These are phyloP conservation scores for Nicator chloris DNA, from an alignment of 2,113 vertebrate species.

Conservation along the genomic window DNA sequence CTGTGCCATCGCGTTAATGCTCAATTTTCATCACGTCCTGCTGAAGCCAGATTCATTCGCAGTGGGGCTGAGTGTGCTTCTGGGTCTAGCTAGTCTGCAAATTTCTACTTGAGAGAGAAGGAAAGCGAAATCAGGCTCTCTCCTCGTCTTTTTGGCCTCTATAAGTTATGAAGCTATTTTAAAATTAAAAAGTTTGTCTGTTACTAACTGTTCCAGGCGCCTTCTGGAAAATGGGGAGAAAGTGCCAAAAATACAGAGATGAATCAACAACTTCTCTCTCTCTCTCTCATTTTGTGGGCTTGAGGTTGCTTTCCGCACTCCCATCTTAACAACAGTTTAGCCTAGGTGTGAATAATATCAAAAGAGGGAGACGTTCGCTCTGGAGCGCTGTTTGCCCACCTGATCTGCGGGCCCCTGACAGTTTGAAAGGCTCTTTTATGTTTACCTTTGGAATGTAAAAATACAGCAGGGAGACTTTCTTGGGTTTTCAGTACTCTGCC, in stretches of 20 bases:
- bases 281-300: slow-evolving; percentile 54
- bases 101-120: not conserved
- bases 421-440: slow-evolving; percentile 51
- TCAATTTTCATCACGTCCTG: not conserved
- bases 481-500: not conserved
- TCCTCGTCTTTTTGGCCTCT: slow-evolving; percentile 50
- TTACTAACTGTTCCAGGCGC: slow-evolving; percentile 63
- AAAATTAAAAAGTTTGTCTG: slow-evolving; percentile 65
- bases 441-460: slow-evolving; percentile 34
- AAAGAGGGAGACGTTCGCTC: slow-evolving; percentile 34
- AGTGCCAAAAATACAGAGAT: slow-evolving; percentile 61
- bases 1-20: not conserved
- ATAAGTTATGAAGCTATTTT: slow-evolving; percentile 59
- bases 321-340: slow-evolving; percentile 45
- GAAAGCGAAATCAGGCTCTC: not conserved
- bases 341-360: slow-evolving; percentile 52
- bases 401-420: slow-evolving; percentile 42
- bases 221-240: slow-evolving; percentile 57
- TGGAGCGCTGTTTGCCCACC: slow-evolving; percentile 45
- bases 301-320: slow-evolving; percentile 49
- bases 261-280: slow-evolving; percentile 54
- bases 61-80: not conserved
- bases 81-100: not conserved
- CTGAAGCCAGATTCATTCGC: not conserved
- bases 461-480: slow-evolving; percentile 6